These are phyloP conservation scores for Misgurnus mizolepis DNA, from an alignment of 2,113 vertebrate species.

Conservation along the genomic window DNA sequence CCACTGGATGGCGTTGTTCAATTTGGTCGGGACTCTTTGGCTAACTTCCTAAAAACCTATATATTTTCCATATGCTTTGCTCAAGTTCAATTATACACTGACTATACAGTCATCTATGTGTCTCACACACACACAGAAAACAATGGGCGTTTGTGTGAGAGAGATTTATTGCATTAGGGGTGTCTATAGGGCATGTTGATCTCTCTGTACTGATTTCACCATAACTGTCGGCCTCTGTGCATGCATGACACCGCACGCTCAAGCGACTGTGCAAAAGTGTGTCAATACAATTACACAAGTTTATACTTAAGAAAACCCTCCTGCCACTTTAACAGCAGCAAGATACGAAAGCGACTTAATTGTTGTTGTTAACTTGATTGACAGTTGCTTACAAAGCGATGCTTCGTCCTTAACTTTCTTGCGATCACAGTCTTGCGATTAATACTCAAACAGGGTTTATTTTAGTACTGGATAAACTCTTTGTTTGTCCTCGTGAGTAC, in stretches of 20 bases:
- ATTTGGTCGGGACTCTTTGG: neutral
- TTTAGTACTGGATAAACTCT: neutral
- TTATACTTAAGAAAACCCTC: neutral
- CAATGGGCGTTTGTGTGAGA: constrained; percentile 16
- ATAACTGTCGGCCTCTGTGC: neutral
- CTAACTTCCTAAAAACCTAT: neutral
- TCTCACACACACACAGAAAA: neutral
- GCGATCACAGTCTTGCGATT: neutral
- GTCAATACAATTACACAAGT: no score
- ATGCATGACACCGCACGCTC: constrained; percentile 20
- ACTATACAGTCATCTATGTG: neutral
- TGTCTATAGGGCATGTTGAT: neutral
- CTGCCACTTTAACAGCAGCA: neutral
- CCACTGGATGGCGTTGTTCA: constrained; percentile 41
- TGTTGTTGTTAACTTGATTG: constrained; percentile 40
- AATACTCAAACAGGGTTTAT: constrained; percentile 14
- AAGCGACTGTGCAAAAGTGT: neutral
- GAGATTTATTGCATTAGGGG: constrained; percentile 34
- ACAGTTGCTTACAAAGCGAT: constrained; percentile 49
- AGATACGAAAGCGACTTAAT: neutral
- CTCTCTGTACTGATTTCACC: constrained; percentile 1
- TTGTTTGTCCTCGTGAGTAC: constrained; percentile 1
- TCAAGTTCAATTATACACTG: no score
- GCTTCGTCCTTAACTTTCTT: neutral
- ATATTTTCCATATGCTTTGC: no score